These are phyloP conservation scores for Cyclophora albipunctata DNA, from an alignment of 2,888 invertebrate species.

Conservation along the genomic window DNA sequence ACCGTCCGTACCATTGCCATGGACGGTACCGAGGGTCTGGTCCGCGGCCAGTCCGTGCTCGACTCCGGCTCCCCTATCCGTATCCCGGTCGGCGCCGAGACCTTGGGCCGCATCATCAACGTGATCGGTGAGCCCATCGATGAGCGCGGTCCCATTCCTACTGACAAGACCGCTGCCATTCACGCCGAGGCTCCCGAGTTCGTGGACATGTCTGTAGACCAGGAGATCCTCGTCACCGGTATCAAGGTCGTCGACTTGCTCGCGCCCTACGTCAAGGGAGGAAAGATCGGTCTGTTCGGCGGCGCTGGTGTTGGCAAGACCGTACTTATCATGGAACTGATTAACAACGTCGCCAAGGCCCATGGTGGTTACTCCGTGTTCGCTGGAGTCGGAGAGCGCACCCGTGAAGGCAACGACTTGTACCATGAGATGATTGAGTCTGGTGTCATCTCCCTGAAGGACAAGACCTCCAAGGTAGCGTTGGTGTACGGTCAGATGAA, in stretches of 20 bases:
- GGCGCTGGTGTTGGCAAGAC: conserved; percentile 98
- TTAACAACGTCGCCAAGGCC: conserved; percentile 96
- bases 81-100: conserved; percentile 93
- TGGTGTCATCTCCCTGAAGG: conserved; percentile 92
- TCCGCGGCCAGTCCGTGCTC: conserved; percentile 86
- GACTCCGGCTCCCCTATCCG: conserved; percentile 93
- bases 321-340: conserved; percentile 96
- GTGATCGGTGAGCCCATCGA: conserved; percentile 93
- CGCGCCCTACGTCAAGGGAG: conserved; percentile 95
- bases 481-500: conserved; percentile 98
- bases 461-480: conserved; percentile 93
- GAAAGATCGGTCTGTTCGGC: conserved; percentile 95
- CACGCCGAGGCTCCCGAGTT: conserved; percentile 94
- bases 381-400: conserved; percentile 96
- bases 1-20: conserved; percentile 94
- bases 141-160: conserved; percentile 90
- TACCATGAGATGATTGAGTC: conserved; percentile 98
- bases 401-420: conserved; percentile 96
- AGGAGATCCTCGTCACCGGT: conserved; percentile 93
- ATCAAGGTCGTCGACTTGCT: conserved; percentile 96
- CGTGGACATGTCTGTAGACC: conserved; percentile 92
- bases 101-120: conserved; percentile 94
- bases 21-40: conserved; percentile 95
- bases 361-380: conserved; percentile 98
- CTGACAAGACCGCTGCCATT: conserved; percentile 86